Conservation (phyloP, 2,113 vertebrate species). For the Pterocles orientalis region DNA sequence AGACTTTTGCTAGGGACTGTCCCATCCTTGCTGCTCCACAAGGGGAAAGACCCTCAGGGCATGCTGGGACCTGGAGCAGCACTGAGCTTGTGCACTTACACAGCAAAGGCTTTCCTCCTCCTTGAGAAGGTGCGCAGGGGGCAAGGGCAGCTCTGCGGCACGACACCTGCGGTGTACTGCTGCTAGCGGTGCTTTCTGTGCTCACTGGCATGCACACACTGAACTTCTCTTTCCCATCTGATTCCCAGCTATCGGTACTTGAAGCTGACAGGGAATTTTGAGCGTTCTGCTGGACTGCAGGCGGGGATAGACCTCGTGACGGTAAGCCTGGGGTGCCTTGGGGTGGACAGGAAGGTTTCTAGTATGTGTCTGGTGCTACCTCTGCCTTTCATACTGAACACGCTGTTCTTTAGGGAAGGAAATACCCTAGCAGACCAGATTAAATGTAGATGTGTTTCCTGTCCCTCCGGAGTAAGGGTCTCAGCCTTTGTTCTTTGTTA, state of each 20-base stretch:
- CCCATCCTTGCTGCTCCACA: background rate
- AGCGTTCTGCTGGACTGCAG: conserved; percentile 93
- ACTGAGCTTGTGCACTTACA: background rate
- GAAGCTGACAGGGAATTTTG: conserved; percentile 88
- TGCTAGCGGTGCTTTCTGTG: background rate
- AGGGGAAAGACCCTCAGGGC: background rate
- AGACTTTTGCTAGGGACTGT: background rate
- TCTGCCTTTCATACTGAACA: background rate
- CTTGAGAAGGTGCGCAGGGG: accelerated
- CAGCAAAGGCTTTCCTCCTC: background rate
- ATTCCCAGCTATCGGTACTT: conserved; percentile 83
- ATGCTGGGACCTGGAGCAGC: background rate
- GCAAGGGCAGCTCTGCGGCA: accelerated
- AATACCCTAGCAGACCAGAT: background rate
- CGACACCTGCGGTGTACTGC: accelerated
- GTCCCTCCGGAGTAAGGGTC: background rate
- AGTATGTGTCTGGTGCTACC: background rate
- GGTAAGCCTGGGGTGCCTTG: conserved; percentile 65
- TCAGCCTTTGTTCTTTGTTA: background rate
- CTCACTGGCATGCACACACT: accelerated
- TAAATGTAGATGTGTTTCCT: background rate
- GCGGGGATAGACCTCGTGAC: conserved; percentile 87
- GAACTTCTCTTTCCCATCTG: background rate
- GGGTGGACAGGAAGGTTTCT: background rate
- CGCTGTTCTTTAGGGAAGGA: background rate